These are phyloP conservation scores for Hyposoter dolosus DNA, from an alignment of 2,888 invertebrate species.

Conservation along the genomic window DNA sequence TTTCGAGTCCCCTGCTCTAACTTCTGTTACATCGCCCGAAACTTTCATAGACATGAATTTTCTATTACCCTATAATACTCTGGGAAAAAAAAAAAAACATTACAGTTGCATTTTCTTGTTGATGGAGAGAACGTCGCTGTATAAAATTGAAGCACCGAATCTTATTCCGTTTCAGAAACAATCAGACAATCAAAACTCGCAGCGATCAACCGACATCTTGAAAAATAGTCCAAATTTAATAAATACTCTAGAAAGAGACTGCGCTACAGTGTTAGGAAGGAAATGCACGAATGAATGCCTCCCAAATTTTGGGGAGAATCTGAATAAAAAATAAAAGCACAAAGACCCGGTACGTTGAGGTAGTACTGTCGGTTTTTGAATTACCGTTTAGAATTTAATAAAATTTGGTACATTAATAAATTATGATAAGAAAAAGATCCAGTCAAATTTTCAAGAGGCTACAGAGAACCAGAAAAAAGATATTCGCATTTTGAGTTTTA, in stretches of 20 bases:
- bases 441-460: no score
- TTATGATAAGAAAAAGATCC: no score
- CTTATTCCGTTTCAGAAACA: neutral
- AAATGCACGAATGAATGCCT: neutral
- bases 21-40: slow-evolving; percentile 47
- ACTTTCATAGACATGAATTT: slow-evolving; percentile 63
- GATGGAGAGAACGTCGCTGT: neutral
- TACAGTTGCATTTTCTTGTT: neutral
- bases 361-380: no score
- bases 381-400: no score
- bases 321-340: neutral
- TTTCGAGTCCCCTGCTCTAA: slow-evolving; percentile 41
- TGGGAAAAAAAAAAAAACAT: neutral
- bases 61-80: slow-evolving; percentile 41
- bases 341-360: slow-evolving; percentile 9
- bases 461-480: no score
- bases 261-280: neutral
- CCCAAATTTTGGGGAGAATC: slow-evolving; percentile 2
- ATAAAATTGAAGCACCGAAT: neutral
- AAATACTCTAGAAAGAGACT: neutral
- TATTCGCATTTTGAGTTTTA: no score
- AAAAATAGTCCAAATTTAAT: neutral
- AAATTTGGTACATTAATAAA: no score
- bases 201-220: neutral
- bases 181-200: neutral